Evolutionary conservation across 1,140 invertebrate genomes (phyloP).

Genomic region (Trachelipus rathkii): DNA sequence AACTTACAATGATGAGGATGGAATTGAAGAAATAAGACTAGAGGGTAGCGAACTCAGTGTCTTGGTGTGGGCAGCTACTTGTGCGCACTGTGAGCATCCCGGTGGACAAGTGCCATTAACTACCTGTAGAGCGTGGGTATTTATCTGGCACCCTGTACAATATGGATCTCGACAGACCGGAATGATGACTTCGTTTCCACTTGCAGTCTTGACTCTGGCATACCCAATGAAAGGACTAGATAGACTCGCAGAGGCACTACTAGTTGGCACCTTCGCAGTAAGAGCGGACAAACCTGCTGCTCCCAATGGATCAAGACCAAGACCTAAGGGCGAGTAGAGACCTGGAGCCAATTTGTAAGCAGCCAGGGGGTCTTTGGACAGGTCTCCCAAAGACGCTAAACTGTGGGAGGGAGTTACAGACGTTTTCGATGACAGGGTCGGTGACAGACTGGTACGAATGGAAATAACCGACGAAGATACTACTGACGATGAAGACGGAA

Average conservation of each 20-base stretch:
- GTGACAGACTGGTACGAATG: conserved; percentile 22
- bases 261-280: conserved; percentile 36
- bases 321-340: conserved; percentile 39
- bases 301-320: conserved; percentile 41
- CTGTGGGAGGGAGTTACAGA: conserved; percentile 29
- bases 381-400: conserved; percentile 26
- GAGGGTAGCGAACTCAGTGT: conserved; percentile 19
- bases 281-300: conserved; percentile 42
- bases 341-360: conserved; percentile 43
- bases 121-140: conserved; percentile 27
- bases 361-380: conserved; percentile 41
- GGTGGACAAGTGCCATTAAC: conserved; percentile 27
- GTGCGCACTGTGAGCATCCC: conserved; percentile 26
- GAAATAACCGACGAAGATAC: conserved; percentile 8
- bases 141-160: conserved; percentile 25
- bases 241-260: conserved; percentile 17
- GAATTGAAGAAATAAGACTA: conserved; percentile 20
- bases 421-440: conserved; percentile 31
- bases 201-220: conserved; percentile 25
- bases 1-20: conserved; percentile 27
- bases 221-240: conserved; percentile 25
- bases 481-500: conserved; percentile 18
- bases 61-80: conserved; percentile 26
- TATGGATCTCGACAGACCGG: conserved; percentile 27
- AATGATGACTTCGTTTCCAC: conserved; percentile 19